Base-by-base conservation (phyloP, 2,888 invertebrate species). In the Glaucopsyche alexis region DNA sequence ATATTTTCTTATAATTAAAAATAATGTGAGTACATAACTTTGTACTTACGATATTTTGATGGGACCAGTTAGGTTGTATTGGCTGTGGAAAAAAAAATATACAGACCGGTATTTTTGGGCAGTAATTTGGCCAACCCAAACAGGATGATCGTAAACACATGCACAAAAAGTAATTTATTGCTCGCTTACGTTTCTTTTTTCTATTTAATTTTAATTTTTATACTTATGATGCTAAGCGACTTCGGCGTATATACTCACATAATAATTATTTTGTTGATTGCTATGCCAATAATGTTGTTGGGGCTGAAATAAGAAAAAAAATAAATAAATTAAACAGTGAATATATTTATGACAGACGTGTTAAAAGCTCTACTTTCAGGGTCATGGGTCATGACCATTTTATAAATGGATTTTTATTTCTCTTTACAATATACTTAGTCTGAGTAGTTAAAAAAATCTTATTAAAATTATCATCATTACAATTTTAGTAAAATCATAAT, bases 41-140 rank as follows among this genome's bases (percentile, higher is more conserved):
- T 29, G n/a, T n/a, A 60, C 60, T 60, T 60, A 60, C 60, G 29
- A 60, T 60, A 38, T 60, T 60, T 60, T 29, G 29, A 60, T 60
- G 60, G 38, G 29, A 60, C 60, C 60, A 60, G 60, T 14, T 60
- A 29, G 60, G 60, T 60, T 60, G 55, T 60, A 29, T 13, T 13
- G 60, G 60, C 60, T 60, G 60, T 29, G 19, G n/a, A n/a, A 19
- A 29, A 60, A 29, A 29, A 19, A 16, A 55, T 14, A 50, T n/a
- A 19, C 19, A 60, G 2, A 38, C 60, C 38, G 60, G 60, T 60
- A 38, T 60, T 60, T 38, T 60, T 29, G 0, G 16, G 11, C n/a
- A 42, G 8, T 47, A 47, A 47, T 42, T 42, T 47, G 47, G 47
- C 47, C 47, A 47, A 47, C 47, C 47, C 16, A 60, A 29, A 60